These are phyloP conservation scores for Escarpia spicata DNA, from an alignment of 2,888 invertebrate genomes.

Conservation along the genomic window DNA sequence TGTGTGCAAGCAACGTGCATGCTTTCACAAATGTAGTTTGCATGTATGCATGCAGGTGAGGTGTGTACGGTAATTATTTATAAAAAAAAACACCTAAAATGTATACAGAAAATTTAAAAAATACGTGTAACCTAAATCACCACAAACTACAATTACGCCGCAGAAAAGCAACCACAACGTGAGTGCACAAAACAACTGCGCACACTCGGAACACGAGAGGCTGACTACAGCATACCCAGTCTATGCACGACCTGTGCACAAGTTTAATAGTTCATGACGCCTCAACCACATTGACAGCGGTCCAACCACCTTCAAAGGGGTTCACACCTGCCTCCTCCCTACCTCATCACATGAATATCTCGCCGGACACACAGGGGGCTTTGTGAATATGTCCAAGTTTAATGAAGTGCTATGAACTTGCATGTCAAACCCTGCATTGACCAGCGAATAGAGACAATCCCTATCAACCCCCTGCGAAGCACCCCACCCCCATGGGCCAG, in stretches of 20 bases:
- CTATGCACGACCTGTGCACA: neutral
- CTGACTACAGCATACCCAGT: neutral
- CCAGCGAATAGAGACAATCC: neutral
- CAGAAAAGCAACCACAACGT: no score
- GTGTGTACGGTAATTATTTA: neutral
- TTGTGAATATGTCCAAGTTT: neutral
- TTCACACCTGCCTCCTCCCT: neutral
- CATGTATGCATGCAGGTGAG: neutral
- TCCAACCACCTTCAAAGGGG: neutral
- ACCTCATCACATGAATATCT: neutral
- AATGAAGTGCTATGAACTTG: neutral
- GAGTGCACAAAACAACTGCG: neutral
- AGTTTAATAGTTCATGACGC: neutral
- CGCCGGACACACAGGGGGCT: neutral
- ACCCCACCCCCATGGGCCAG: neutral
- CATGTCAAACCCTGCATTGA: neutral
- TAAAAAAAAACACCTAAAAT: no score
- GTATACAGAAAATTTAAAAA: no score
- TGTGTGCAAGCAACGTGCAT: neutral
- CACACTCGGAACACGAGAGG: neutral
- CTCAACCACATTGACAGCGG: neutral
- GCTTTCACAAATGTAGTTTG: neutral
- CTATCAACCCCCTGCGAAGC: slow-evolving; percentile 12
- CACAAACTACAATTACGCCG: no score
- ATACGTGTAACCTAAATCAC: no score